Base-by-base conservation (phyloP, 2,888 invertebrate genomes). In the Pelosia muscerda region DNA sequence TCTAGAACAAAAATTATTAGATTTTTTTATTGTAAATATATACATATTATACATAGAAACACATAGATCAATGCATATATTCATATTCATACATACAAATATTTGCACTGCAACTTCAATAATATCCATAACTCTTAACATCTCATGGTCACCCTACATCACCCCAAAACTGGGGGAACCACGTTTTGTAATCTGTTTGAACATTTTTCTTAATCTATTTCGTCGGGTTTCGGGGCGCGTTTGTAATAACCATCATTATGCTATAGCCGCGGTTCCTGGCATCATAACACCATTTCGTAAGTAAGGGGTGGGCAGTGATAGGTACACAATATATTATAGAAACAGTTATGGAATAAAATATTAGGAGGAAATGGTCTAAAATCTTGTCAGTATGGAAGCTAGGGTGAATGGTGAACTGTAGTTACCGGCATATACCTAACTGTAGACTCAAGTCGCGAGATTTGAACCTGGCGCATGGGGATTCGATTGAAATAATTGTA, bases 121-220 rank as follows among this genome's bases (percentile, higher is more conserved):
- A 49, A 49, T 49, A 19, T 9, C n/a, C n/a, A 49, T 9, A 49
- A 49, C n/a, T 49, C 9, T 49, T 8, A 8, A n/a, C 1, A 2
- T 2, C 57, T 34, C 56, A 63, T 84, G 73, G 86, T 77, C 79
- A 83, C 86, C 82, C 76, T 75, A 86, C 72, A 63, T 62, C 77
- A 81, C 84, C 87, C 86, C 72, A 83, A 86, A 87, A 84, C n/a
- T 81, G 84, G 82, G 82, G 83, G 84, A 78, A 82, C 86, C 83
- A 87, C 85, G 89, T 89, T 90, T 87, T 86, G 87, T 88, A 87
- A 90, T 86, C 84, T 82, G 81, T 78, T 49, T 73, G 82, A 88
- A 85, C 90, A 91, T 92, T 91, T 90, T 91, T 91, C 91, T 88
- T 91, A 90, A 91, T 91, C 89, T 89, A 87, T 82, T 84, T 84